A percentile compares a stretch with the other conserved stretches of the same genome.
phyloP scores from a whole-genome alignment of 2,888 invertebrate species.

The Eumacrocentrus americanus region DNA sequence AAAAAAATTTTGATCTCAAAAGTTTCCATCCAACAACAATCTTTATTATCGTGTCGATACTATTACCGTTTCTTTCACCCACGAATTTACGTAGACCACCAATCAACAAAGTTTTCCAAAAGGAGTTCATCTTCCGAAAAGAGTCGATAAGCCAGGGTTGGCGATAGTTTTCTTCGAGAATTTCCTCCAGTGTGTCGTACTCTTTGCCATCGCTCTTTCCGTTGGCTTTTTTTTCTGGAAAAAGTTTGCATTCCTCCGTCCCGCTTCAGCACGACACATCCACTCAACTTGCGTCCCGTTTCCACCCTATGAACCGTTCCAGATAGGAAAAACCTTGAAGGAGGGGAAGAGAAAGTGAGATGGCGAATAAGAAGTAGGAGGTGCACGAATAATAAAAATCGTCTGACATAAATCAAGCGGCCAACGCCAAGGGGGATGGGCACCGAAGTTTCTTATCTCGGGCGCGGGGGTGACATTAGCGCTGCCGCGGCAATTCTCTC shows the following conservation, averaged over 20 bases:
- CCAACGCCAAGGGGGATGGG: slow-evolving; percentile 46
- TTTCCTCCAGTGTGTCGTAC: slow-evolving; percentile 34
- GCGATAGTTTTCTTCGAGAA: slow-evolving; percentile 40
- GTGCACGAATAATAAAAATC: slow-evolving; percentile 61
- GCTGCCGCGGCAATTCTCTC: slow-evolving; percentile 57
- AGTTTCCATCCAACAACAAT: slow-evolving; percentile 22
- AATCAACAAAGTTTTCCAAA: slow-evolving; percentile 36
- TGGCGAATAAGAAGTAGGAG: slow-evolving; percentile 33
- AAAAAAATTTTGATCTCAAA: slow-evolving; percentile 1
- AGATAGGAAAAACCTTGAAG: slow-evolving; percentile 53
- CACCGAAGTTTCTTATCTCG: slow-evolving; percentile 58
- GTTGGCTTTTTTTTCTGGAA: slow-evolving; percentile 40
- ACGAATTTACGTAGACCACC: slow-evolving; percentile 37
- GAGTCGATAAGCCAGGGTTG: slow-evolving; percentile 38
- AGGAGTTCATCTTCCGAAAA: slow-evolving; percentile 31
- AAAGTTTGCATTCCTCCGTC: slow-evolving; percentile 44
- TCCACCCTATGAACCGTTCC: slow-evolving; percentile 30
- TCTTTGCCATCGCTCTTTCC: slow-evolving; percentile 29
- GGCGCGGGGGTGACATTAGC: slow-evolving; percentile 58
- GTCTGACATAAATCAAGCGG: slow-evolving; percentile 57
- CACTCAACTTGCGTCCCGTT: slow-evolving; percentile 30
- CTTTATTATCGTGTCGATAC: slow-evolving; percentile 21
- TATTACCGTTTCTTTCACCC: slow-evolving; percentile 25
- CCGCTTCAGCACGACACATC: slow-evolving; percentile 29
- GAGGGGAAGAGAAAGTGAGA: not conserved